A percentile compares a stretch with the other conserved stretches of the same genome.
phyloP scores from a whole-genome alignment of 2,113 vertebrate species.

The Microcebus ravelobensis region DNA sequence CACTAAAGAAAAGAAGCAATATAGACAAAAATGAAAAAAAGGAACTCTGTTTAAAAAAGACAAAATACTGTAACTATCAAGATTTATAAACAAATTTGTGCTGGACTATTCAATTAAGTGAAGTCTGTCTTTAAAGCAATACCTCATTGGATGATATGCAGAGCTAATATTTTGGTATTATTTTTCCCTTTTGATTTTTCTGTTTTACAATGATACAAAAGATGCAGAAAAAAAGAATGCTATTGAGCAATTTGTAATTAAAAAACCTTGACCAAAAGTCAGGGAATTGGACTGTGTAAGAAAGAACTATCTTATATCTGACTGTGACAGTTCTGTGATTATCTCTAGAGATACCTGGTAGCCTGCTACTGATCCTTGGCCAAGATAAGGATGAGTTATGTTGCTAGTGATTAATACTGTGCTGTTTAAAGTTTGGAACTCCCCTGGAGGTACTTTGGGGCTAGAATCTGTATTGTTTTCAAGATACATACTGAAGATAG shows the following conservation, averaged over 20 bases:
- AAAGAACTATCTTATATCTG: neutral
- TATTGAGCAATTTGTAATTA: neutral
- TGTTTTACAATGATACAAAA: neutral
- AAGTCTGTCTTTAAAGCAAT: neutral
- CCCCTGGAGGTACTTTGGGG: neutral
- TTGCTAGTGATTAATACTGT: neutral
- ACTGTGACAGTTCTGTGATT: neutral
- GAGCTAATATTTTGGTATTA: neutral
- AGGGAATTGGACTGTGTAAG: neutral
- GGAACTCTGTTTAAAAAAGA: neutral
- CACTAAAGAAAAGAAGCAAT: neutral
- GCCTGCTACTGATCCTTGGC: neutral
- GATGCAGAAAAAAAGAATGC: neutral
- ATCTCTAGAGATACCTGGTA: neutral
- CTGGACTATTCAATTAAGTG: neutral
- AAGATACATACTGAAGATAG: neutral
- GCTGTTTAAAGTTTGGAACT: neutral
- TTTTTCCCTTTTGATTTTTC: neutral
- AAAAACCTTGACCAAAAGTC: neutral
- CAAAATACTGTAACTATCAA: neutral
- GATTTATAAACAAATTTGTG: neutral
- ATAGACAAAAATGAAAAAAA: neutral
- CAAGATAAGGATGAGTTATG: neutral
- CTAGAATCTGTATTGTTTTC: neutral
- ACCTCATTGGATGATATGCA: neutral